Evolutionary conservation across 2,113 vertebrate genomes (phyloP).

Genomic region (Rattus rattus): DNA sequence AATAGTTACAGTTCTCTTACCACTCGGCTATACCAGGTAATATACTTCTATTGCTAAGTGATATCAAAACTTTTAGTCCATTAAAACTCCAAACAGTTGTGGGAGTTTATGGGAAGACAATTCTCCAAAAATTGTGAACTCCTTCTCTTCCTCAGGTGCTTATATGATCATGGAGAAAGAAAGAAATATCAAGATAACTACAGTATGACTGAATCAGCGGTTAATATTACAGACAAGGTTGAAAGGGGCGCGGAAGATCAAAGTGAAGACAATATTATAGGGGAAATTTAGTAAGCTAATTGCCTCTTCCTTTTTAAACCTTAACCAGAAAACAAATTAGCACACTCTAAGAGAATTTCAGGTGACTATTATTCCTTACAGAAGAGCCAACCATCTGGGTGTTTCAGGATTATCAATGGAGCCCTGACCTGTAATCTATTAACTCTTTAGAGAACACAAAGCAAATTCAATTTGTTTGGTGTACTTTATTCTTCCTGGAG

Average conservation of each 20-base stretch:
- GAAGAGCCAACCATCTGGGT: constrained; percentile 50
- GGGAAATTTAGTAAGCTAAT: background rate
- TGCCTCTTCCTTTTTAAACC: background rate
- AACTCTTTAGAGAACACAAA: constrained; percentile 64
- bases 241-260: background rate
- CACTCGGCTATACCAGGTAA: constrained; percentile 8
- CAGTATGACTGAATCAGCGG: constrained; percentile 42
- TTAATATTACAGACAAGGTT: constrained; percentile 7
- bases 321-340: constrained; percentile 13
- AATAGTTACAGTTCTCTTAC: background rate
- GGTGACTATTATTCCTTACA: background rate
- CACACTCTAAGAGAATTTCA: constrained; percentile 28
- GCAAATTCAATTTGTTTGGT: constrained; percentile 62
- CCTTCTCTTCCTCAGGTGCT: constrained; percentile 5
- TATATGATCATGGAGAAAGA: background rate
- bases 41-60: background rate
- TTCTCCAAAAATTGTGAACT: constrained; percentile 5
- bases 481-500: constrained; percentile 55
- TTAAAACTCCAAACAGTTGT: constrained; percentile 45
- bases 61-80: constrained; percentile 25
- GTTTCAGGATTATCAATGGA: constrained; percentile 47
- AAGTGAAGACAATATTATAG: background rate
- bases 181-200: constrained; percentile 38
- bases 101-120: background rate
- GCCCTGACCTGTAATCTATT: constrained; percentile 61